A percentile compares a stretch with the other conserved stretches of the same genome.
phyloP scores from a whole-genome alignment of 2,888 invertebrate species.

The Drosophila ustulata region DNA sequence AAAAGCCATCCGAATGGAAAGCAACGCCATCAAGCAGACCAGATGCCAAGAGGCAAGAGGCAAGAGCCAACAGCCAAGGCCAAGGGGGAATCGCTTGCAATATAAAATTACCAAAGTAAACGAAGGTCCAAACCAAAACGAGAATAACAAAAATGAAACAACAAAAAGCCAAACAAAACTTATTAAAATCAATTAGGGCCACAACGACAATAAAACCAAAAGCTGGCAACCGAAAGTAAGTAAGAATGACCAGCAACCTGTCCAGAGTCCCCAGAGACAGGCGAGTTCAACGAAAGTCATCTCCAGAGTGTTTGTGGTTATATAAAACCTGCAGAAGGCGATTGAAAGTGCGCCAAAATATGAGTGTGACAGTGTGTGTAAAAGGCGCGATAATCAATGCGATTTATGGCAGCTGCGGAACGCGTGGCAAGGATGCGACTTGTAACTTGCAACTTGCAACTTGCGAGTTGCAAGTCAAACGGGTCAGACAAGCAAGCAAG shows the following conservation, averaged over 20 bases:
- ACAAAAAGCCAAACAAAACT: conserved; percentile 10
- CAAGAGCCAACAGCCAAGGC: conserved; percentile 39
- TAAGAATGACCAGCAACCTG: conserved; percentile 49
- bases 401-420: conserved; percentile 67
- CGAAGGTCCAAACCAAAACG: conserved; percentile 21
- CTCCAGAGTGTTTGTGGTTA: conserved; percentile 30
- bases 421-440: conserved; percentile 78
- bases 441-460: conserved; percentile 3
- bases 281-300: conserved; percentile 1
- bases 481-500: conserved; percentile 30
- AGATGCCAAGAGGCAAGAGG: conserved; percentile 29
- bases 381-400: conserved; percentile 70
- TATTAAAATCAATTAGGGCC: conserved; percentile 57
- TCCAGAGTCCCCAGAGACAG: conserved; percentile 6
- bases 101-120: conserved; percentile 35
- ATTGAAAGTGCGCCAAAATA: conserved; percentile 44
- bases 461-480: conserved; percentile 32
- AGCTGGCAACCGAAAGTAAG: conserved; percentile 51
- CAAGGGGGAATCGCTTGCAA: conserved; percentile 36
- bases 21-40: conserved; percentile 22
- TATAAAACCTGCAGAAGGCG: conserved; percentile 48
- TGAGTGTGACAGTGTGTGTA: conserved; percentile 13
- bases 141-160: conserved; percentile 10
- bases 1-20: conserved; percentile 37
- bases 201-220: conserved; percentile 38